Evolutionary conservation across 2,113 vertebrate species (phyloP), one percentile per base, ranked within the genome.

Genomic region (Panurus biarmicus): DNA sequence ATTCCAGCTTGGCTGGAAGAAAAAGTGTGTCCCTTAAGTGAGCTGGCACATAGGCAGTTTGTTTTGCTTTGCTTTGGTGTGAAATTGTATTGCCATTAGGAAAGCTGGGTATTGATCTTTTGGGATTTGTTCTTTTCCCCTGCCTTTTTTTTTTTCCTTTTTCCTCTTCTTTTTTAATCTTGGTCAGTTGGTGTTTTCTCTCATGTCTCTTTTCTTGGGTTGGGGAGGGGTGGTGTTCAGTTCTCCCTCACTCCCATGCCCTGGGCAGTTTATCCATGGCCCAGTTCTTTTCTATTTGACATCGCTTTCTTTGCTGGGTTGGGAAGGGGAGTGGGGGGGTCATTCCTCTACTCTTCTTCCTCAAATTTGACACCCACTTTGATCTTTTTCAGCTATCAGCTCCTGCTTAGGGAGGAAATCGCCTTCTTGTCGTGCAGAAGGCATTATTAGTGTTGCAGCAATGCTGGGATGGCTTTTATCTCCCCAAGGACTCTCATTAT

Each of bases 401-500:
- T 17, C 61, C 85, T 86, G n/a, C 87, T 85, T 64, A 33, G 31
- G 74, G 73, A 76, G 53, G 71, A 75, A 87, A 85, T 87, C 4
- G 3, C 79, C 64, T 94, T 40, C 62, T 83, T 93, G 96, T 89
- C 65, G 12, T 62, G 65, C 38, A 69, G 72, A 87, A 96, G 91
- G 85, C 83, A 84, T 88, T 94, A 94, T 97, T 96, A 96, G 95
- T 92, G 96, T 92, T 95, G 89, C 91, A 92, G 92, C 92, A n/a
- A 28, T 66, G 72, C 95, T 91, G 89, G 88, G 95, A 69, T 31
- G 44, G 92, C 96, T 97, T 98, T 97, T 93, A 97, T 98, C 96
- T 96, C 95, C 97, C 95, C 35, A 80, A 73, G 95, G 97, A 97
- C 90, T 96, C 98, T 98, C 98, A 98, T 98, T 98, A 98, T 97